Evolutionary conservation across 1,140 invertebrate genomes (phyloP).

Genomic region (Heliothis subflexa): DNA sequence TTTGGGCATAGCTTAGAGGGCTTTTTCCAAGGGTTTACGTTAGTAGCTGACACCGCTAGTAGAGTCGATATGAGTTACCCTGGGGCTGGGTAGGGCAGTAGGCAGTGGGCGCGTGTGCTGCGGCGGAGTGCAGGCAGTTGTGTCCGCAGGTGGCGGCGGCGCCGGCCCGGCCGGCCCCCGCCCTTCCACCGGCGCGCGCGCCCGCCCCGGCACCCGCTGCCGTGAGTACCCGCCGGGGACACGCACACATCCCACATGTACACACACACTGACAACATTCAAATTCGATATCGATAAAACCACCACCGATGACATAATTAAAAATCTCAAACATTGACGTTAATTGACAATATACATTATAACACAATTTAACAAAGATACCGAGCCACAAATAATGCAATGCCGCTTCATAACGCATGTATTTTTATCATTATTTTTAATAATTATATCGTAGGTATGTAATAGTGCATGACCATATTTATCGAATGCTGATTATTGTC

Average conservation of each 20-base stretch:
- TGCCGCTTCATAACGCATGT: conserved; percentile 67
- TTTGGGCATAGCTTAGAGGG: no score
- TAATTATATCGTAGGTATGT: conserved; percentile 57
- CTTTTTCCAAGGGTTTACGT: no score
- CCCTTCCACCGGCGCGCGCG: conserved; percentile 86
- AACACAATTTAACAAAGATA: conserved; percentile 17
- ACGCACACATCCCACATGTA: conserved; percentile 47
- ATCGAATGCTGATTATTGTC: conserved; percentile 47
- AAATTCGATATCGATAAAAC: no score
- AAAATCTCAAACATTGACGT: conserved; percentile 48
- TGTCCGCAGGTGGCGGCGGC: conserved; percentile 74
- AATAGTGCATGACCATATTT: conserved; percentile 63
- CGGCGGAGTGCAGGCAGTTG: conserved; percentile 45
- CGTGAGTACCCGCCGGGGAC: conserved; percentile 56
- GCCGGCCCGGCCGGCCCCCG: conserved; percentile 70
- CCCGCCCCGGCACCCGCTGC: conserved; percentile 51
- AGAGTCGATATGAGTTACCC: no score
- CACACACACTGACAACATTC: no score
- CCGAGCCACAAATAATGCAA: conserved; percentile 70
- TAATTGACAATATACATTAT: conserved; percentile 71
- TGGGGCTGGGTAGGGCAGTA: neutral
- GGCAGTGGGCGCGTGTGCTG: conserved; percentile 8
- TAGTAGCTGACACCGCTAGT: neutral
- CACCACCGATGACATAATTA: no score
- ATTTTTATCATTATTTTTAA: conserved; percentile 49